These are phyloP conservation scores for Cataglyphis altisquamis DNA, from an alignment of 2,888 invertebrate species.

Conservation along the genomic window DNA sequence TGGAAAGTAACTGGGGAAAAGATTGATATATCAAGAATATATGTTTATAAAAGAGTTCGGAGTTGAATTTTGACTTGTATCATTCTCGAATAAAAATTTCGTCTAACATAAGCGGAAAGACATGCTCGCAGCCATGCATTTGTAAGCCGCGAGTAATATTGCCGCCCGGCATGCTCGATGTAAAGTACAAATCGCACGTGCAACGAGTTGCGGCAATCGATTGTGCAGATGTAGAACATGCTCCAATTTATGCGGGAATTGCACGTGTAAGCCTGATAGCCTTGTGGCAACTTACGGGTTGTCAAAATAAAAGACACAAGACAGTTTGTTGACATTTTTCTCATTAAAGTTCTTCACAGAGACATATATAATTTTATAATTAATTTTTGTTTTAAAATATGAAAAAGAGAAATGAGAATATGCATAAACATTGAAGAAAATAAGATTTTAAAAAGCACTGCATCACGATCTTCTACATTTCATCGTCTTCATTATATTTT, in stretches of 20 bases:
- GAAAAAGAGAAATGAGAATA: background rate
- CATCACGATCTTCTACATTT: background rate
- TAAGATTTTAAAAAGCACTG: background rate
- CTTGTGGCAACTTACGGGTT: background rate
- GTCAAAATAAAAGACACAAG: background rate
- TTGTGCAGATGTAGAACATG: conserved; percentile 47
- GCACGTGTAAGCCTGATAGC: conserved; percentile 23
- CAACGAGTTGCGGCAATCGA: conserved; percentile 54
- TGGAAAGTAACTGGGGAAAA: background rate
- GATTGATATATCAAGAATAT: background rate
- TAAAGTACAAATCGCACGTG: conserved; percentile 46
- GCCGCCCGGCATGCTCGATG: background rate
- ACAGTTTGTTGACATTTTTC: background rate
- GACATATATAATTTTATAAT: conserved; percentile 2
- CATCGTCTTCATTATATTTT: background rate
- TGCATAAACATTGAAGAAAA: background rate
- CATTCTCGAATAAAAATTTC: background rate
- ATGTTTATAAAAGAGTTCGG: background rate
- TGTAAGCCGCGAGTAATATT: conserved; percentile 38
- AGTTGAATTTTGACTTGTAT: conserved; percentile 12
- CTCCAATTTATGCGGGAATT: conserved; percentile 52
- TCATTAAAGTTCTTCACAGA: background rate
- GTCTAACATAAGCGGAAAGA: background rate
- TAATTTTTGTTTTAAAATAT: background rate
- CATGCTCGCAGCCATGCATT: conserved; percentile 14